These are phyloP conservation scores for Dasypus novemcinctus DNA, from an alignment of 2,113 vertebrate species.

Conservation along the genomic window DNA sequence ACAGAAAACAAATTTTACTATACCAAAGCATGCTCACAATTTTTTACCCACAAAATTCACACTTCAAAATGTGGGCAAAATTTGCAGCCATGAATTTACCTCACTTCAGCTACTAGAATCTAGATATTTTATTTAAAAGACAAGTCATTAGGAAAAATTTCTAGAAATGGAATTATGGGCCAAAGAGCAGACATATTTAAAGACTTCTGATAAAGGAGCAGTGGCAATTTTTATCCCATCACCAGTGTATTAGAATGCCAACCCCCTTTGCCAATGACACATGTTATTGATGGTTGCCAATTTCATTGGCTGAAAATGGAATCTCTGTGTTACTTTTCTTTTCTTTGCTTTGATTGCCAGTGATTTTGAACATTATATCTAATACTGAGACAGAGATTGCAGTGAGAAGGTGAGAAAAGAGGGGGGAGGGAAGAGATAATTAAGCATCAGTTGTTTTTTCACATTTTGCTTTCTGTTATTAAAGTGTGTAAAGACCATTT, in stretches of 20 bases:
- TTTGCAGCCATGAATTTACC: neutral
- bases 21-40: neutral
- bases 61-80: neutral
- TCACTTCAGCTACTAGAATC: neutral
- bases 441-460: neutral
- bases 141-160: conserved; percentile 17
- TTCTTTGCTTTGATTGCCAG: conserved; percentile 2
- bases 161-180: conserved; percentile 32
- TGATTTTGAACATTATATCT: neutral
- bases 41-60: neutral
- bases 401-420: neutral
- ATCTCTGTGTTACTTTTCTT: conserved; percentile 26
- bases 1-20: conserved; percentile 7
- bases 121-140: neutral
- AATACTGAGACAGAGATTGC: neutral
- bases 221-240: neutral
- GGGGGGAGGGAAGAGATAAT: neutral
- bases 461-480: neutral
- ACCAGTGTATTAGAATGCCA: neutral
- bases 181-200: conserved; percentile 35
- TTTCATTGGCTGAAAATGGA: conserved; percentile 9
- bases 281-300: conserved; percentile 10
- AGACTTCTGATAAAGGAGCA: conserved; percentile 36
- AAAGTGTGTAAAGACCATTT: neutral
- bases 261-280: neutral